Evolutionary conservation across 2,797 vertebrate genomes (phyloP), one percentile per base, ranked within the genome.

Genomic region (Delichon dasypus): DNA sequence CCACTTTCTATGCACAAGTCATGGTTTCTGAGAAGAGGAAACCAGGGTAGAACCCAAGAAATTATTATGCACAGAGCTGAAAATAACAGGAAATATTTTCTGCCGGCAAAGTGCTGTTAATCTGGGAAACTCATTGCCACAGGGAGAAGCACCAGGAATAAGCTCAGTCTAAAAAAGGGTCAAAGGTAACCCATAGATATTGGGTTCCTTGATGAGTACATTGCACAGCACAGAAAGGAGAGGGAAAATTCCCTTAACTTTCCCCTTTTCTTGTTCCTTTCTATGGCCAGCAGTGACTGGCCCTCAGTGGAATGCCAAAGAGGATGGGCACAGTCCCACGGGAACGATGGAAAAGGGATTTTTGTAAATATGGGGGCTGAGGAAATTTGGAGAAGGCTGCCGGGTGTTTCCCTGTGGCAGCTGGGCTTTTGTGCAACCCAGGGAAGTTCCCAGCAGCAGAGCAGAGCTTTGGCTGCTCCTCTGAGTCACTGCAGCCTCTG

Each of bases 401-500:
- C 71, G 71, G 80, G 81, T 64, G 55, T 42, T 95, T 88, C 65
- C 82, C 87, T 77, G 81, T 0, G 5, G 85, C 64, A 62, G 25
- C 9, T 50, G 64, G 60, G 51, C 34, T 87, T 92, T 71, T 88
- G 68, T 82, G 72, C 32, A 71, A 48, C 2, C 40, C 58, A 25
- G 81, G 91, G 78, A 74, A 95, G 48, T 89, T 83, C 91, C 84
- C 16, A 4, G 5, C 34, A n/a, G 57, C 60, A 36, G 27, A 60
- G 32, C 75, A 71, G 68, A 16, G 50, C 44, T 85, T 44, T 1
- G 10, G 79, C 32, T 82, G 83, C 54, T 74, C 68, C 80, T 68
- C 57, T 84, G 74, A 90, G 60, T 80, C 88, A 80, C 78, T 29
- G 65, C 4, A 88, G 34, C 57, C 54, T 64, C 62, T 50, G 34